These are phyloP conservation scores for Bagarius yarrelli DNA, from an alignment of 2,113 vertebrate species.

Conservation along the genomic window DNA sequence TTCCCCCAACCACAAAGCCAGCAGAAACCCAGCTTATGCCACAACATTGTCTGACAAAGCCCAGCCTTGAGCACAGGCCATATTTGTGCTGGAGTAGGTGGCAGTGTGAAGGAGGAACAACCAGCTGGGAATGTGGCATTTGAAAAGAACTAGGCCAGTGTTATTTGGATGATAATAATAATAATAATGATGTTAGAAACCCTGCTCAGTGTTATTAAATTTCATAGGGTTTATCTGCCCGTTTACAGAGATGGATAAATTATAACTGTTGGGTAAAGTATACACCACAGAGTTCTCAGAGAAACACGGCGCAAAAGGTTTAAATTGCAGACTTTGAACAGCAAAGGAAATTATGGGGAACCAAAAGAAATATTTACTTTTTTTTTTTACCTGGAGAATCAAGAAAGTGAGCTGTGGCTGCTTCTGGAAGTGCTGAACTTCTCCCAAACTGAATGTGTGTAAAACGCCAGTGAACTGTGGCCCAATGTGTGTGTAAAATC, in stretches of 20 bases:
- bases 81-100: slow-evolving; percentile 42
- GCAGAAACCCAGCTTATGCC: slow-evolving; percentile 24
- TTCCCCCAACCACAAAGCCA: slow-evolving; percentile 23
- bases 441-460: slow-evolving; percentile 42
- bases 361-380: slow-evolving; percentile 52
- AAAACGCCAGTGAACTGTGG: no score
- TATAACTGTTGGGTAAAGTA: slow-evolving; percentile 7
- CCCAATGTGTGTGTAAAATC: no score
- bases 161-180: slow-evolving; percentile 19
- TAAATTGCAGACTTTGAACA: slow-evolving; percentile 42
- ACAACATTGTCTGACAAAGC: slow-evolving; percentile 35
- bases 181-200: slow-evolving; percentile 15
- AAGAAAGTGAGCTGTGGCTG: slow-evolving; percentile 37
- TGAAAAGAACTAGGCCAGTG: slow-evolving; percentile 27
- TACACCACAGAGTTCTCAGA: slow-evolving; percentile 3
- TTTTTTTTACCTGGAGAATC: slow-evolving; percentile 38
- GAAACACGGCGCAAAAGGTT: slow-evolving; percentile 1
- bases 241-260: background rate
- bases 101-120: slow-evolving; percentile 32
- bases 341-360: slow-evolving; percentile 25
- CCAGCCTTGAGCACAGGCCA: slow-evolving; percentile 25
- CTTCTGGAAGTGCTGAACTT: slow-evolving; percentile 42
- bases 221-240: background rate
- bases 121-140: slow-evolving; percentile 45
- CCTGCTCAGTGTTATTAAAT: background rate